Evolutionary conservation across 2,888 invertebrate genomes (phyloP), one percentile per base, ranked within the genome.

Genomic region (Troglohyphantes excavatus): DNA sequence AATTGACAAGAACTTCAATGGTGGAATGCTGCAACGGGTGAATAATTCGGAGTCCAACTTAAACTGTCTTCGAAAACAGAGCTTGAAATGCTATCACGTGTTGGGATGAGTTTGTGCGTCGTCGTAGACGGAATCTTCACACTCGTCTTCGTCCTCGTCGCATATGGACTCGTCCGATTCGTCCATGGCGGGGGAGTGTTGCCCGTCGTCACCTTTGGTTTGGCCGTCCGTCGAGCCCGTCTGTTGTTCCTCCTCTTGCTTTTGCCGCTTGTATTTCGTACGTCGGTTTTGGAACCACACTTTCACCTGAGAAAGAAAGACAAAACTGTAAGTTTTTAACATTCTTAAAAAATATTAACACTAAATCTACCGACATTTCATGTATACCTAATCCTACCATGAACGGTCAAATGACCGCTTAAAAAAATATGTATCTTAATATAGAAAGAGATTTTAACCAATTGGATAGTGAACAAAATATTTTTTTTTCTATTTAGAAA

Each of bases 201-300:
- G 75, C 0, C 82, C 88, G 27, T 82, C 82, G 39, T 89, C 88
- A 7, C 33, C 53, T 33, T 83, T 67, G 21, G 79, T 73, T 46
- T 89, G 83, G 2, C 82, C 88, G 19, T 89, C 88, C 13, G 82
- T 67, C 2, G 88, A 72, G 13, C 72, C 27, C 7, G 79, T 27
- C n/a, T 73, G 75, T 19, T 90, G 90, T 11, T 91, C 92, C 26
- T 91, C 92, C 26, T 92, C 91, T 17, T 92, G 91, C 72, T 92
- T 92, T 53, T 91, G 91, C 0, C 92, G 88, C 65, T 92, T 92
- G 78, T 92, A 91, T 63, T 92, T 92, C 13, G 92, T 92, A 7
- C 92, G 63, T 59, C 92, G 70, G 83, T 92, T 92, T 59, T 92
- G 92, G 33, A 92, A 92, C 92, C 92, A 92, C 11, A 92, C 92